These are phyloP conservation scores for Pygocentrus nattereri DNA, from an alignment of 2,797 vertebrate species.

Conservation along the genomic window DNA sequence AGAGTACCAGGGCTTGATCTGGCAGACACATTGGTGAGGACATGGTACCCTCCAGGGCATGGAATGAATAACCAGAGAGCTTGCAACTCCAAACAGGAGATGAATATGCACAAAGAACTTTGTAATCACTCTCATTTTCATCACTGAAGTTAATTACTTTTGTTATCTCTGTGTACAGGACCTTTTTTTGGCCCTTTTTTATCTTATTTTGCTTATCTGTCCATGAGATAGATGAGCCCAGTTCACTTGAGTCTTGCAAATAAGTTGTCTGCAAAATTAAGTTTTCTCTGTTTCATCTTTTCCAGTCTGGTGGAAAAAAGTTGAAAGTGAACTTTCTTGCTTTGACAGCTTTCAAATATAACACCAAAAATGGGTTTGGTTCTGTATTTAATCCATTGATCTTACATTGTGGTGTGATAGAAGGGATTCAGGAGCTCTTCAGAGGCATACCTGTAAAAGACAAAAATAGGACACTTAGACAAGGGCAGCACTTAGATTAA, in stretches of 20 bases:
- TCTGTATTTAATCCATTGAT: constrained; percentile 53
- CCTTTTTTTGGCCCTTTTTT: neutral
- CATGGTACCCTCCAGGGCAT: constrained; percentile 93
- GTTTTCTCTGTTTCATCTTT: constrained; percentile 46
- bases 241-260: constrained; percentile 37
- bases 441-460: constrained; percentile 65
- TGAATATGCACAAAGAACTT: constrained; percentile 80
- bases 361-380: constrained; percentile 10
- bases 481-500: constrained; percentile 22
- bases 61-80: constrained; percentile 79
- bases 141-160: constrained; percentile 56
- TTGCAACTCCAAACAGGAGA: constrained; percentile 80
- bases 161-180: constrained; percentile 27
- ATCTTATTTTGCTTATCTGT: constrained; percentile 32
- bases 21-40: constrained; percentile 88
- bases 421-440: constrained; percentile 62
- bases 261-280: constrained; percentile 35
- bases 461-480: constrained; percentile 46
- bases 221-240: constrained; percentile 23
- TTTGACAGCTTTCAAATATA: constrained; percentile 13
- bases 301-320: constrained; percentile 20
- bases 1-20: constrained; percentile 97
- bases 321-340: constrained; percentile 19
- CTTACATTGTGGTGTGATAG: constrained; percentile 69
- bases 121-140: constrained; percentile 76